These are phyloP conservation scores for Numenius arquata DNA, from an alignment of 2,113 vertebrate genomes.

Conservation along the genomic window DNA sequence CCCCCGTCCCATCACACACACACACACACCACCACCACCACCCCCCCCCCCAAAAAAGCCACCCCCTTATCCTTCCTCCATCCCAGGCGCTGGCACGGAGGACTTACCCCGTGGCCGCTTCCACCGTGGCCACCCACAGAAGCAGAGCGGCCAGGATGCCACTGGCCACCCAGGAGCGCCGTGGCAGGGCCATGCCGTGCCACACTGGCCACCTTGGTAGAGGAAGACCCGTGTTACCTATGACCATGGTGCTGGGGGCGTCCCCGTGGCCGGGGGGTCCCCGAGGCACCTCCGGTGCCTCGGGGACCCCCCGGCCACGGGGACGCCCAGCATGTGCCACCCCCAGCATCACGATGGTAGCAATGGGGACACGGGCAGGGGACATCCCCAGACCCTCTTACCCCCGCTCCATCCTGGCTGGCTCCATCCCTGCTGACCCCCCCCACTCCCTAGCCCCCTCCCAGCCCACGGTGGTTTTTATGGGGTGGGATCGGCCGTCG, in stretches of 20 bases:
- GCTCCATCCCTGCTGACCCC: too few relatives aligned
- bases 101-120: slow-evolving; percentile 70
- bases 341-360: too few relatives aligned
- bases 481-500: background rate
- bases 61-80: too few relatives aligned
- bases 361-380: background rate
- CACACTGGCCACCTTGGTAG: too few relatives aligned
- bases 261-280: background rate
- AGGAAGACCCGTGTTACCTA: background rate
- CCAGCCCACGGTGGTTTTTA: background rate
- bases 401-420: background rate
- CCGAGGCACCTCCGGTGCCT: too few relatives aligned
- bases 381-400: background rate
- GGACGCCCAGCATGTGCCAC: background rate
- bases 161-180: rapidly evolving
- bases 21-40: too few relatives aligned
- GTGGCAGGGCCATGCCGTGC: background rate
- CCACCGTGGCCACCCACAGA: slow-evolving; percentile 37
- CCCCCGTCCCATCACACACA: too few relatives aligned
- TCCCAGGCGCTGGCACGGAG: rapidly evolving
- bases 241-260: background rate
- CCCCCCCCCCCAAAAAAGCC: background rate
- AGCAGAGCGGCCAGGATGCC: background rate
- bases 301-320: background rate
- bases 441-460: too few relatives aligned